Base-by-base conservation (phyloP, 2,888 invertebrate genomes). In the Miltochrista miniata region DNA sequence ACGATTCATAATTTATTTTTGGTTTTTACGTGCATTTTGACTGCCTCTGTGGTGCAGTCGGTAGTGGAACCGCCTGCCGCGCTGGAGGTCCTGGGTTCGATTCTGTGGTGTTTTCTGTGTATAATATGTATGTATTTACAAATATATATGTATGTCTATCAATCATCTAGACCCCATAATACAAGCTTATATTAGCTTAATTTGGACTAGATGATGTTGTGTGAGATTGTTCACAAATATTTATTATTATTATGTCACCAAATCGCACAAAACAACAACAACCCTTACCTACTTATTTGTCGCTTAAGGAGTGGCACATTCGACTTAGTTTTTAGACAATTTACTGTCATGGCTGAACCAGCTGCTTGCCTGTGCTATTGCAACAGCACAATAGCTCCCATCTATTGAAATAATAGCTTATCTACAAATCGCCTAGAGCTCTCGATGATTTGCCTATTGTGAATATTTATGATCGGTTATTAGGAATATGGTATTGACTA, bases 311-410 rank as follows among this genome's bases (percentile, higher is more conserved):
- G 68, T 69, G 68, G 70, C 50, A 30, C 51, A 34, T 54, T 54
- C 45, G 53, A 51, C 43, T 68, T 14, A 59, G 63, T 68, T 69
- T 69, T 69, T 68, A 68, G 64, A 61, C 51, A 51, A 68, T 68
- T 61, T 65, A 68, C 61, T 57, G 68, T 52, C 59, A 49, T 54
- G 55, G 49, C 41, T 43, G 12, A 33, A 51, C 56, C 65, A 68
- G 70, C 70, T 68, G 68, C 43, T 54, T 60, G 64, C 52, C 54
- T 60, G 54, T 50, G 29, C 46, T 30, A 30, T 59, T 51, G 50
- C 52, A 46, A 47, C 51, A 44, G 46, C 29, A 61, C 59, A 56
- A 64, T 53, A 38, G 42, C 56, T 67, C 54, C 58, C 68, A 64
- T 58, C 61, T 44, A 54, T 43, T 44, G 45, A 51, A 67, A 54